Base-by-base conservation (phyloP, 2,888 invertebrate genomes). In the Leuctra nigra region DNA sequence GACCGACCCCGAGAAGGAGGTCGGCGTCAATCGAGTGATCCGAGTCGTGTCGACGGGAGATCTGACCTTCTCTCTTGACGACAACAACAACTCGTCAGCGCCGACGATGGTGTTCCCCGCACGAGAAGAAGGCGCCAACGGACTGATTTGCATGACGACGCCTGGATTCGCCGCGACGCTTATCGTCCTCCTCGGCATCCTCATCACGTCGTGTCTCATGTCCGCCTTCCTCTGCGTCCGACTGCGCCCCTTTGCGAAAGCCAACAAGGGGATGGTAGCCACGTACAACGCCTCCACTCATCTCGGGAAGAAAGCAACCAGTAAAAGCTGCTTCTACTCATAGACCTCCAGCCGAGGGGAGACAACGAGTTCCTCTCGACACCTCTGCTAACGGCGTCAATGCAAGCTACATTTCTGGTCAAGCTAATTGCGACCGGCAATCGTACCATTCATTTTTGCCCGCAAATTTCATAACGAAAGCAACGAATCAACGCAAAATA, bases 41-140 rank as follows among this genome's bases (percentile, higher is more conserved):
- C 83, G 91, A 61, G 94, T 95, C 0, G 93, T 95, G 0, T 92
- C 93, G 1, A 89, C 91, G 1, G 91, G 93, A 0, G 93, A 94
- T 70, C 75, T 94, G 57, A 86, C 92, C 57, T 94, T 94, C 71
- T 66, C 87, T 24, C 75, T 91, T 54, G 89, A 90, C 63, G 88
- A 88, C 60, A 73, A 68, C 63, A 76, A 79, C 39, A 67, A 76
- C 61, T 77, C 80, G 3, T 74, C 79, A 46, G 78, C 81, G 13
- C 72, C 76, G 44, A 81, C 90, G 0, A 81, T 86, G 77, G 78
- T 86, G 1, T 84, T 86, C 67, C 88, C 90, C 2, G 81, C 84
- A 2, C 74, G 77, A 20, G 81, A 81, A 63, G 79, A 81, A 62
- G 59, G 70, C 20, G 50, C 35, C 35, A 67, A 67, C 35, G 83